These are phyloP conservation scores for Callipepla squamata DNA, from an alignment of 2,113 vertebrate genomes.

Conservation along the genomic window DNA sequence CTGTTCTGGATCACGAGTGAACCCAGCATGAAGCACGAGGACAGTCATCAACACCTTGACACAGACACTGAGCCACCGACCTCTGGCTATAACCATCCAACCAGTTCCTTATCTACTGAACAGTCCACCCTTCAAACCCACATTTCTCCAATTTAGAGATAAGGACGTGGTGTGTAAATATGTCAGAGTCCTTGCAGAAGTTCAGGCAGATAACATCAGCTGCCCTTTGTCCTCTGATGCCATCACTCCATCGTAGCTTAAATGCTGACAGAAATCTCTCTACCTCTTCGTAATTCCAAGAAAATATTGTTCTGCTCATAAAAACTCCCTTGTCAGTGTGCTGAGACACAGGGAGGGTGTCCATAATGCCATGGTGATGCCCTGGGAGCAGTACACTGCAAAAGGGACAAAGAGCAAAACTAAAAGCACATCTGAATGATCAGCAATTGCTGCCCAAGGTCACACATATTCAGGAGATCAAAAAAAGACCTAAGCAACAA, in stretches of 20 bases:
- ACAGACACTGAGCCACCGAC: too few species aligned
- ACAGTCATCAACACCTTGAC: background rate
- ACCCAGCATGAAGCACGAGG: background rate
- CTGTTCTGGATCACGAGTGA: too few species aligned
- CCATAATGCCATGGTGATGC: fast-evolving
- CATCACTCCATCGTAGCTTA: background rate
- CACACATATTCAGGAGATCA: background rate
- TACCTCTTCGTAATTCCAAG: background rate
- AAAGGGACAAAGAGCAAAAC: background rate
- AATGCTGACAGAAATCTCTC: background rate
- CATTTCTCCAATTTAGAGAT: too few species aligned
- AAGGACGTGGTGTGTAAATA: too few species aligned
- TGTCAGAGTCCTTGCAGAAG: too few species aligned
- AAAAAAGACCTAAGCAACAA: background rate
- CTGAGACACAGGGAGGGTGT: background rate
- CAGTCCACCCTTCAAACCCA: too few species aligned
- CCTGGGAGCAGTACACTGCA: background rate
- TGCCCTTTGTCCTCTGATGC: too few species aligned
- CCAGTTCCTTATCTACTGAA: too few species aligned
- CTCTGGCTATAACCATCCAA: too few species aligned
- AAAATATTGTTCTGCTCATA: background rate
- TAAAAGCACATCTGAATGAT: background rate
- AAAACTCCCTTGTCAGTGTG: background rate
- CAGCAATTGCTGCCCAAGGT: background rate
- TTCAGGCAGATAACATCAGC: too few species aligned